A percentile compares a stretch with the other conserved stretches of the same genome.
These are phyloP conservation scores for Tuberolachnus salignus DNA, from an alignment of 2,888 invertebrate species.

Conservation along the genomic window DNA sequence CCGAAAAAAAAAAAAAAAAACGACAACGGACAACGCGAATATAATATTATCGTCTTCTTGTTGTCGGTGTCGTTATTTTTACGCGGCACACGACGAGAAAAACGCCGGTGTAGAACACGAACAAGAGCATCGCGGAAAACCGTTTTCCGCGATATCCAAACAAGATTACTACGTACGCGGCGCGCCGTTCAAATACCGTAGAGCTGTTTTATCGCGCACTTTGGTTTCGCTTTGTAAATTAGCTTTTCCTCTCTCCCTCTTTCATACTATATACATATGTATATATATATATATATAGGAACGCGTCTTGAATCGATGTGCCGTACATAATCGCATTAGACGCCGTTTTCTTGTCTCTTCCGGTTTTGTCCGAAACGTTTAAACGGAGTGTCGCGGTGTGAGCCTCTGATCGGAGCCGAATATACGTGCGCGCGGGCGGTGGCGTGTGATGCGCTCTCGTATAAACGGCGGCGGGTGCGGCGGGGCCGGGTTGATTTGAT, in stretches of 20 bases:
- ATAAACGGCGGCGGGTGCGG: no score
- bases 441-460: not conserved
- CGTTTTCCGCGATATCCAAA: not conserved
- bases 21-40: no score
- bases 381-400: slow-evolving; percentile 32
- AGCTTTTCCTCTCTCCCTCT: not conserved
- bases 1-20: no score
- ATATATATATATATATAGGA: not conserved
- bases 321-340: slow-evolving; percentile 42
- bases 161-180: not conserved
- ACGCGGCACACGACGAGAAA: no score
- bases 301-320: slow-evolving; percentile 38
- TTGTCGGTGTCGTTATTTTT: no score
- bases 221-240: slow-evolving; percentile 43
- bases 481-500: slow-evolving; percentile 32
- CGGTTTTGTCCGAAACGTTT: slow-evolving; percentile 49
- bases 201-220: slow-evolving; percentile 18
- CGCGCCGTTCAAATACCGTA: not conserved
- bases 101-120: no score
- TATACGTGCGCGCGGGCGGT: not conserved
- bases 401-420: slow-evolving; percentile 30
- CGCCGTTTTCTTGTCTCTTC: slow-evolving; percentile 39
- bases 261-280: not conserved
- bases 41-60: no score
- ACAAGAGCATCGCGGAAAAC: no score